A percentile compares a stretch with the other conserved stretches of the same genome.
Evolutionary conservation across 1,140 invertebrate genomes (phyloP).

Genomic region (Papilio machaon): DNA sequence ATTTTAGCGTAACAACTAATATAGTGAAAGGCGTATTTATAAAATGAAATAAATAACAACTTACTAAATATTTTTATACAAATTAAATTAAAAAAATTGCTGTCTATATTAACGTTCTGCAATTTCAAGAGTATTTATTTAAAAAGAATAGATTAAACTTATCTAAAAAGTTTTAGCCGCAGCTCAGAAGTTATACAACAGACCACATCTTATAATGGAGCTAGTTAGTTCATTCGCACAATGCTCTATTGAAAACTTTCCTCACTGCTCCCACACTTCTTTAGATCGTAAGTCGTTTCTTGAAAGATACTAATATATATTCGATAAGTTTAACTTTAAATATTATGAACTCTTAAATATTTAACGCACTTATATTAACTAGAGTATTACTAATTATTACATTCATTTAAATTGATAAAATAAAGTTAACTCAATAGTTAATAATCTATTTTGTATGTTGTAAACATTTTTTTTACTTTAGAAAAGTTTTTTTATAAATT

Average conservation of each 20-base stretch:
- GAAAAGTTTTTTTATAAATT: not conserved
- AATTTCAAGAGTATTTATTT: not conserved
- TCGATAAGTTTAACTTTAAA: not conserved
- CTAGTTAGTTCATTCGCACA: slow-evolving; percentile 6
- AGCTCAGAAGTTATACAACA: not conserved
- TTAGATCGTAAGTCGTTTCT: not conserved
- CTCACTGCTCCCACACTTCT: slow-evolving; percentile 3
- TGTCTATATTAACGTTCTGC: not conserved
- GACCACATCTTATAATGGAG: not conserved
- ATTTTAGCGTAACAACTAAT: slow-evolving; percentile 1
- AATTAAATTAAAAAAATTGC: not conserved
- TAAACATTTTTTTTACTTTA: not conserved
- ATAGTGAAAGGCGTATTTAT: not conserved
- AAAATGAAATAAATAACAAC: not conserved
- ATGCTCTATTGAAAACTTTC: slow-evolving; percentile 16
- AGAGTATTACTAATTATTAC: not conserved
- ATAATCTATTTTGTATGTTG: not conserved
- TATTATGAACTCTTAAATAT: not conserved
- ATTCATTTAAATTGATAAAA: not conserved
- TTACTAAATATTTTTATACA: not conserved
- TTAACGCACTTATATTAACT: no score
- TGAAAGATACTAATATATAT: not conserved
- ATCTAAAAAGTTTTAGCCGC: not conserved
- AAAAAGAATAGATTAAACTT: not conserved
- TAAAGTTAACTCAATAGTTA: not conserved